Percentiles rank a stretch among this genome's conserved stretches.
Conservation (phyloP, 1,140 invertebrate genomes). For the Vanessa tameamea region DNA sequence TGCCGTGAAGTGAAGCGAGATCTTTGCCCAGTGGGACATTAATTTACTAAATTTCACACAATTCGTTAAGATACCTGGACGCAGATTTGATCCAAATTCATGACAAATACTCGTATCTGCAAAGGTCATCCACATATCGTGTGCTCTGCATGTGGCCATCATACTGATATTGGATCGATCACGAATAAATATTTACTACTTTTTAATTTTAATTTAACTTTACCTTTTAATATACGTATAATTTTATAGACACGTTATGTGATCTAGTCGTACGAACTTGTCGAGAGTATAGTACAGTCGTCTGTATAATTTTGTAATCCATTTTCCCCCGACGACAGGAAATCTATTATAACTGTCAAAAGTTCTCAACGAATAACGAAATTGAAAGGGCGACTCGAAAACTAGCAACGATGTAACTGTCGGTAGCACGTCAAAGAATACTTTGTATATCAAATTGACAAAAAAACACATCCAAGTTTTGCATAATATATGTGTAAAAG, state of each 20-base stretch:
- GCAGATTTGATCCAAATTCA: too few species aligned
- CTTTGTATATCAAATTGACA: conserved; percentile 11
- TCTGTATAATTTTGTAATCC: conserved; percentile 12
- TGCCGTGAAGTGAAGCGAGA: too few species aligned
- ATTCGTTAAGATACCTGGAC: too few species aligned
- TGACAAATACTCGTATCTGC: too few species aligned
- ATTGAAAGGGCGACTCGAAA: conserved; percentile 14
- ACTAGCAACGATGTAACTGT: conserved; percentile 10
- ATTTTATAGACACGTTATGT: neutral
- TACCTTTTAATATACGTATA: too few species aligned
- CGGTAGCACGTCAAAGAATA: conserved; percentile 4
- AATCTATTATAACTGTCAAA: conserved; percentile 21
- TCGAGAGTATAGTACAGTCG: neutral
- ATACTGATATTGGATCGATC: too few species aligned
- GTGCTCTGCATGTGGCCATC: too few species aligned
- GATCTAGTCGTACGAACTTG: neutral
- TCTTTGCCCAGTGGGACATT: too few species aligned
- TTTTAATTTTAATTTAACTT: too few species aligned
- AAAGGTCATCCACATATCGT: too few species aligned
- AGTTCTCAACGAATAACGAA: conserved; percentile 10
- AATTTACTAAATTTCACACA: too few species aligned
- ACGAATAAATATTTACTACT: too few species aligned
- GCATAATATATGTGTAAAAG: conserved; percentile 1
- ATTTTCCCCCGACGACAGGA: conserved; percentile 3
- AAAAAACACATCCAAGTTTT: conserved; percentile 1